Evolutionary conservation across 2,797 vertebrate species (phyloP).

Genomic region (Microctenopoma steveboyesi): DNA sequence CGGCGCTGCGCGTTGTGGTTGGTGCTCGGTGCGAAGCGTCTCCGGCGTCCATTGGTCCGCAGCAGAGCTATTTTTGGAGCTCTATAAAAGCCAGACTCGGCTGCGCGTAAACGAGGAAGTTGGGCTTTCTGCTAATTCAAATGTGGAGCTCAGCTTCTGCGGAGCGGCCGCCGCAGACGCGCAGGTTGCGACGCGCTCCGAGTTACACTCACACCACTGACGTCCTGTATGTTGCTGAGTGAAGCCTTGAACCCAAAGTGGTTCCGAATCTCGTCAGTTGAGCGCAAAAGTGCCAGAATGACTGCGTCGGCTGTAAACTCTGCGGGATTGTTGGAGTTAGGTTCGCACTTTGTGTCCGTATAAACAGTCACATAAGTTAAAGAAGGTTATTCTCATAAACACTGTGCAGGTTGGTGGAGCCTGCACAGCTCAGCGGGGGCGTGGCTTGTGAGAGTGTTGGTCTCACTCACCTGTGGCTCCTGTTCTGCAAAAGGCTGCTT

Average conservation of each 20-base stretch:
- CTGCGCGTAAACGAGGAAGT: conserved; percentile 62
- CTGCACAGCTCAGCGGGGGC: conserved; percentile 20
- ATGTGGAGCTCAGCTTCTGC: conserved; percentile 7
- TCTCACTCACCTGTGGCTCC: conserved; percentile 63
- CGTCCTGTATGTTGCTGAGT: neutral
- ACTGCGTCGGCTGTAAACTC: conserved; percentile 25
- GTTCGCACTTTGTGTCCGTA: conserved; percentile 10
- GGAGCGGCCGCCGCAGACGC: conserved; percentile 15
- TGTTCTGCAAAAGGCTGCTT: neutral
- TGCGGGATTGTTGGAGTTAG: conserved; percentile 21
- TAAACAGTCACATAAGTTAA: conserved; percentile 51
- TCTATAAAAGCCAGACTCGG: conserved; percentile 84
- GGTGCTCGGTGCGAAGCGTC: conserved; percentile 68
- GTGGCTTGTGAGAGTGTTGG: neutral
- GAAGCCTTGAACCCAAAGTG: neutral
- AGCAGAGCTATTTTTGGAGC: conserved; percentile 90
- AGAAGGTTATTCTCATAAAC: conserved; percentile 55
- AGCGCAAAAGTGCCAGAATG: conserved; percentile 10
- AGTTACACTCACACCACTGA: neutral
- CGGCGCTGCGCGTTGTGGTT: conserved; percentile 73
- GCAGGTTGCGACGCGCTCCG: too few species aligned
- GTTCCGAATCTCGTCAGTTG: neutral
- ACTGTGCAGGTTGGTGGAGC: conserved; percentile 48
- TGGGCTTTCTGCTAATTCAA: conserved; percentile 18
- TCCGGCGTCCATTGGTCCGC: conserved; percentile 75